Percentiles rank a stretch among this genome's conserved stretches.
phyloP scores from a whole-genome alignment of 2,113 vertebrate species.

The Paratilapia polleni region DNA sequence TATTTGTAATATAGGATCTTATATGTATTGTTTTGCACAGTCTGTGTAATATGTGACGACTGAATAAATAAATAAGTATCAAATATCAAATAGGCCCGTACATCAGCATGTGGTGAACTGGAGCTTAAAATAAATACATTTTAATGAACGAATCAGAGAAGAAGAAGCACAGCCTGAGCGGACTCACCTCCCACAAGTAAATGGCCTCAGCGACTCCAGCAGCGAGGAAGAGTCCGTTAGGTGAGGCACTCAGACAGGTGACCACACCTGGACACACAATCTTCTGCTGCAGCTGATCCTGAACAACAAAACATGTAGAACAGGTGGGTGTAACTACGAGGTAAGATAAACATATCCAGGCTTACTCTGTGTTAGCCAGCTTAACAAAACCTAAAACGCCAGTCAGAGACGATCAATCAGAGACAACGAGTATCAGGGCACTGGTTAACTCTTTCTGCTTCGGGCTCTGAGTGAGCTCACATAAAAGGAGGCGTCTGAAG shows the following conservation, averaged over 20 bases:
- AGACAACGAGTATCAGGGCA: too few relatives aligned
- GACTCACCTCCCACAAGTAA: constrained; percentile 93
- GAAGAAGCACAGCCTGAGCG: background rate
- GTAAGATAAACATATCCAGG: background rate
- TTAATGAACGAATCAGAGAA: background rate
- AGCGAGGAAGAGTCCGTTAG: constrained; percentile 88
- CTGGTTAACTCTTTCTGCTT: too few relatives aligned
- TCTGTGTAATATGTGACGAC: too few relatives aligned
- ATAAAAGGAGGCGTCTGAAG: too few relatives aligned
- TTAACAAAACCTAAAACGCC: background rate
- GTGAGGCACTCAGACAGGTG: constrained; percentile 88
- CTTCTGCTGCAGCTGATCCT: constrained; percentile 99
- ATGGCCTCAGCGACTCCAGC: constrained; percentile 89
- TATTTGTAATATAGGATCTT: too few relatives aligned
- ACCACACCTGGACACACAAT: constrained; percentile 93
- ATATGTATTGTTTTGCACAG: too few relatives aligned
- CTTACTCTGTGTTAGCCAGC: background rate
- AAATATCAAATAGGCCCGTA: too few relatives aligned
- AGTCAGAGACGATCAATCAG: background rate
- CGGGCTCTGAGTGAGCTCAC: too few relatives aligned
- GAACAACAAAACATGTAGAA: background rate
- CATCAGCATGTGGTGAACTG: background rate
- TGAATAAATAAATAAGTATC: too few relatives aligned
- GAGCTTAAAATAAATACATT: background rate
- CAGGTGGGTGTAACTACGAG: background rate